A percentile compares a stretch with the other conserved stretches of the same genome.
Conservation (phyloP, 2,888 invertebrate genomes). For the Rotaria sp. region DNA sequence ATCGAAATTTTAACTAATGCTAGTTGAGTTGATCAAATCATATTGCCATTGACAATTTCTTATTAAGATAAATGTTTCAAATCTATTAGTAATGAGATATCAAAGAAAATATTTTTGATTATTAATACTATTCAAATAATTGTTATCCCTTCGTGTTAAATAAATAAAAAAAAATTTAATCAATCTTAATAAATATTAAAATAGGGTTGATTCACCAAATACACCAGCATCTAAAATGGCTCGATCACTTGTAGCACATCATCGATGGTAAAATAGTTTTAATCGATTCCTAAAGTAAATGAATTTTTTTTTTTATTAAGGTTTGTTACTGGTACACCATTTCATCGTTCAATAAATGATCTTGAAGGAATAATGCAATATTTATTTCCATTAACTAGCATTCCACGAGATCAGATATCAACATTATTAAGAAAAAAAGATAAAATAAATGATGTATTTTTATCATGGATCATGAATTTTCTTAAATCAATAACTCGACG, state of each 20-base stretch:
- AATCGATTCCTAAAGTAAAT: neutral
- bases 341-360: slow-evolving; percentile 62
- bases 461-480: neutral
- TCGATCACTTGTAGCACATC: neutral
- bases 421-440: neutral
- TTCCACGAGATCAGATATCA: neutral
- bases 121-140: too few species aligned
- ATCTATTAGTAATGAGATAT: too few species aligned
- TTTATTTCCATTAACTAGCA: neutral
- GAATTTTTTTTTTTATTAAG: slow-evolving; percentile 55
- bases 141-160: too few species aligned
- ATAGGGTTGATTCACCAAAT: slow-evolving; percentile 61
- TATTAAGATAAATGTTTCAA: too few species aligned
- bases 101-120: too few species aligned
- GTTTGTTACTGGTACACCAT: slow-evolving; percentile 68
- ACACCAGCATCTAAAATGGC: slow-evolving; percentile 46
- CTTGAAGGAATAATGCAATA: slow-evolving; percentile 56
- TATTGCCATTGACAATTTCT: too few species aligned
- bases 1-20: too few species aligned
- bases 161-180: too few species aligned
- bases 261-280: slow-evolving; percentile 45
- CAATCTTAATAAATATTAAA: neutral
- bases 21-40: too few species aligned
- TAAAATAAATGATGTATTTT: neutral
- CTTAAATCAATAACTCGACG: neutral